Evolutionary conservation across 2,888 invertebrate species (phyloP), one percentile per base, ranked within the genome.

Genomic region (Pollenia angustigena): DNA sequence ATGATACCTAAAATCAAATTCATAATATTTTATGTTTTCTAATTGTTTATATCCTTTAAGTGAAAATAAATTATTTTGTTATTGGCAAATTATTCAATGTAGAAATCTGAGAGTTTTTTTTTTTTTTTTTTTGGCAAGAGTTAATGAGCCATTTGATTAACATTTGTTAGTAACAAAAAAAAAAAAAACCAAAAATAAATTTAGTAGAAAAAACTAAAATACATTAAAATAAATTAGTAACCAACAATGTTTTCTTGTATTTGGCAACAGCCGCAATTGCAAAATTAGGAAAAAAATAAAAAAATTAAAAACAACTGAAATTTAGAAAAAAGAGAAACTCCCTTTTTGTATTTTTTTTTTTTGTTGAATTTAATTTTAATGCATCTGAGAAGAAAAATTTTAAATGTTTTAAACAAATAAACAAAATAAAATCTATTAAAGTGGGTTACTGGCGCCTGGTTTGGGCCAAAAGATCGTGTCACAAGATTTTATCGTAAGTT

Each of bases 381-480:
- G 18, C 54, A 58, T 44, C 50, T 56, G 52, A 79, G 23, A 52
- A 54, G 42, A 82, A 66, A 72, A 84, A 40, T 4, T 46, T 74
- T 52, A 68, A 62, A 76, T 46, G 40, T 58, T 40, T 75, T 54
- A 62, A 56, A 80, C 44, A 72, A 72, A 71, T 60, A 66, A 78
- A 68, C 42, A 71, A 42, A 58, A 54, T 14, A 50, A 74, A 58
- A 74, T 58, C 50, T 79, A 54, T 79, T 82, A 69, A 83, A 86
- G 85, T 75, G 64, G 80, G 82, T 83, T 86, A 86, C 69, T 86
- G 86, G 82, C 86, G 82, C 82, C 82, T 83, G 72, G 64, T 80
- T 83, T 83, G 75, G 79, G 80, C 79, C 75, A 79, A 86, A 82
- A 80, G 86, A 86, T 86, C 82, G 86, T 86, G 82, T 83, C 86